Conservation (phyloP, 2,113 vertebrate species). For the Athene noctua region DNA sequence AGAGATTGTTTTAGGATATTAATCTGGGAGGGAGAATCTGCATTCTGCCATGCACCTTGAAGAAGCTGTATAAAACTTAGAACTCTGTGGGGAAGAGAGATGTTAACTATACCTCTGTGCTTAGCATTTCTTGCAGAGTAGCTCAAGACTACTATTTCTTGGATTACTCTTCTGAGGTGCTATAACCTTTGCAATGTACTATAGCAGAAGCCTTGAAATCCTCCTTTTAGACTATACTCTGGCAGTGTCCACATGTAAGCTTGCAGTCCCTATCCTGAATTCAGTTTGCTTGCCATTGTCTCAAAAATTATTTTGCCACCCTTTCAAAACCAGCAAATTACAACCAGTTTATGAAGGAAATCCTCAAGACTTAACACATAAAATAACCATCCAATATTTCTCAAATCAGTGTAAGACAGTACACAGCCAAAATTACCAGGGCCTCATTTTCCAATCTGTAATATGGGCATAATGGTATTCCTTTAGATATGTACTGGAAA, state of each 20-base stretch:
- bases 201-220: background rate
- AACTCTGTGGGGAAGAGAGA: background rate
- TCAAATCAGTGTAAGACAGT: background rate
- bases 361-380: background rate
- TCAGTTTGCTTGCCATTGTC: background rate
- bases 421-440: background rate
- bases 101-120: background rate
- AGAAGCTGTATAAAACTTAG: background rate
- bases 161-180: background rate
- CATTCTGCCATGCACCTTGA: background rate
- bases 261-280: background rate
- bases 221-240: background rate
- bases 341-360: background rate
- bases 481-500: background rate
- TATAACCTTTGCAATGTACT: background rate
- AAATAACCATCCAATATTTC: background rate
- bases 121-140: background rate
- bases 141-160: background rate
- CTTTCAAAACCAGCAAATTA: background rate
- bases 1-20: background rate
- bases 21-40: background rate
- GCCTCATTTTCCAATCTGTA: background rate
- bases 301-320: background rate
- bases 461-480: background rate
- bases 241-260: rapidly evolving